phyloP scores from a whole-genome alignment of 2,113 vertebrate genomes.

The Alaudala cheleensis region DNA sequence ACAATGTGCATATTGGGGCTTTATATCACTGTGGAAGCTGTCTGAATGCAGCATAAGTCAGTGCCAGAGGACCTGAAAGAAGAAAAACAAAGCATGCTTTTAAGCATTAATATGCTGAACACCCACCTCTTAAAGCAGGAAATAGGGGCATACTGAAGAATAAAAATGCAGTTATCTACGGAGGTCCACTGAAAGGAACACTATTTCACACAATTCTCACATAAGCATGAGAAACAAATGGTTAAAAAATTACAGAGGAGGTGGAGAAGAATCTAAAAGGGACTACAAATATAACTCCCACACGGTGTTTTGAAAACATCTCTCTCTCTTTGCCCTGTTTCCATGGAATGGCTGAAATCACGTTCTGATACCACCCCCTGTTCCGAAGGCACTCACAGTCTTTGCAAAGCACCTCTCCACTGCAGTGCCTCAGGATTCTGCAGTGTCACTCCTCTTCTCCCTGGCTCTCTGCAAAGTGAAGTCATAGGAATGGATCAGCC shows the following conservation, averaged over 20 bases:
- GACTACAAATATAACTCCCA: conserved; percentile 54
- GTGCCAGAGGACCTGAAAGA: conserved; percentile 72
- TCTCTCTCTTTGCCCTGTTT: conserved; percentile 40
- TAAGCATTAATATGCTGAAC: conserved; percentile 1
- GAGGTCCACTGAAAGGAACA: conserved; percentile 19
- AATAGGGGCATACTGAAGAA: neutral
- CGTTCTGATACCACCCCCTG: conserved; percentile 30
- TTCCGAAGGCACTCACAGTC: conserved; percentile 41
- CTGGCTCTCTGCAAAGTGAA: conserved; percentile 79
- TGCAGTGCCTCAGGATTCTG: conserved; percentile 74
- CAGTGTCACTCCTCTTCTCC: conserved; percentile 72
- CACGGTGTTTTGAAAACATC: conserved; percentile 10
- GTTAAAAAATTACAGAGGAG: conserved; percentile 47
- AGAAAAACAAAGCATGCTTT: conserved; percentile 70
- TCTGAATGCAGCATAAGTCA: conserved; percentile 37
- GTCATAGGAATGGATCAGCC: conserved; percentile 75
- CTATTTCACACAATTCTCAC: conserved; percentile 10
- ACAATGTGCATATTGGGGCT: conserved; percentile 61
- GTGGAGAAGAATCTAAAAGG: conserved; percentile 14
- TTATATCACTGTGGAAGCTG: conserved; percentile 62
- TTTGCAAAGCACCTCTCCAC: conserved; percentile 62
- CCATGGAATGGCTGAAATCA: conserved; percentile 12
- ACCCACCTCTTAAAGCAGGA: conserved; percentile 51
- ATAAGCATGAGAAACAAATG: conserved; percentile 20
- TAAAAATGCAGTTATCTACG: neutral